Evolutionary conservation across 2,113 vertebrate species (phyloP).

Genomic region (Edolisoma coerulescens): DNA sequence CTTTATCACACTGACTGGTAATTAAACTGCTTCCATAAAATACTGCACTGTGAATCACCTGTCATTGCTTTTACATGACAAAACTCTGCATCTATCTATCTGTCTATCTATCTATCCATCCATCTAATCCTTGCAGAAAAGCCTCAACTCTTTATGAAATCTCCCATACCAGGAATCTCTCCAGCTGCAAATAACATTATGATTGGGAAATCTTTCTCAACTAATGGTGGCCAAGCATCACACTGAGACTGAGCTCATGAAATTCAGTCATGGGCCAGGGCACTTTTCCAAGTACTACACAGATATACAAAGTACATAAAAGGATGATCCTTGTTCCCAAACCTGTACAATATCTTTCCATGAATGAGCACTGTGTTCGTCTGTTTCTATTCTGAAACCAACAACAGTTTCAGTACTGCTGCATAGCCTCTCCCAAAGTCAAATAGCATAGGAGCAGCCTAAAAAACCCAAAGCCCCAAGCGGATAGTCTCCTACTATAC

Average conservation of each 20-base stretch:
- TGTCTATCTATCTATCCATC: fast-evolving
- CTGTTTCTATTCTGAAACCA: background rate
- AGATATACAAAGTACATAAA: background rate
- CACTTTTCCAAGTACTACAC: background rate
- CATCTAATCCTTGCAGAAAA: background rate
- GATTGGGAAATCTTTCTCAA: background rate
- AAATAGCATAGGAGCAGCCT: background rate
- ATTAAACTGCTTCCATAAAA: background rate
- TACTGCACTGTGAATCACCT: background rate
- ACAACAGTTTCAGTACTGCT: background rate
- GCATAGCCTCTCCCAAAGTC: background rate
- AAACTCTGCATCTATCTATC: background rate
- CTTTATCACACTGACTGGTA: background rate
- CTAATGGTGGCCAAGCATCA: background rate
- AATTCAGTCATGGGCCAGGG: background rate
- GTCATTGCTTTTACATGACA: background rate
- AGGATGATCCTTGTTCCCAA: background rate
- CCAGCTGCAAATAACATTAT: background rate
- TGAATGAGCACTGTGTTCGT: background rate
- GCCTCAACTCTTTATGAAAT: background rate
- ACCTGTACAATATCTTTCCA: background rate
- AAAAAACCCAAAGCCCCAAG: background rate
- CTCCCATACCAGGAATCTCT: background rate
- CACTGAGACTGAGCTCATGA: background rate
- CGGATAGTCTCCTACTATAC: background rate